Conservation (phyloP, 2,888 invertebrate species). For the Nomada fabriciana region DNA sequence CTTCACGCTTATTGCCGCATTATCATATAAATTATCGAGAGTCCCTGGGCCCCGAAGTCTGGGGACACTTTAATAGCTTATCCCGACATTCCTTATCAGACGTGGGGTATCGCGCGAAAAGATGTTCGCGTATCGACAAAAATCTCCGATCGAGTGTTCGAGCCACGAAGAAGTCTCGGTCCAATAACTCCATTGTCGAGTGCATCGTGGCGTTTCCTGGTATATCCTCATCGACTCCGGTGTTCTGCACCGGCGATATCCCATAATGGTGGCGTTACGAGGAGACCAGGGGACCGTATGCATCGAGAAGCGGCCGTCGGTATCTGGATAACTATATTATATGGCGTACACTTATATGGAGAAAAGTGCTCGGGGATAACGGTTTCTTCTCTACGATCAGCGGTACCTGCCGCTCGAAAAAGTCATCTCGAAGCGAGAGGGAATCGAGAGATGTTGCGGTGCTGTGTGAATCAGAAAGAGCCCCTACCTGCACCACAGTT, state of each 20-base stretch:
- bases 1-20: neutral
- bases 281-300: conserved; percentile 56
- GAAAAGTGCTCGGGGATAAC: conserved; percentile 77
- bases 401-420: conserved; percentile 76
- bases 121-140: conserved; percentile 37
- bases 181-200: conserved; percentile 64
- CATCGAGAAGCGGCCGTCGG: conserved; percentile 49
- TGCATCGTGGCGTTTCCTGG: conserved; percentile 61
- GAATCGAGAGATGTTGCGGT: conserved; percentile 15
- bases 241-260: conserved; percentile 65
- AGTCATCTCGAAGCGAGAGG: conserved; percentile 57
- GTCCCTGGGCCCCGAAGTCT: neutral
- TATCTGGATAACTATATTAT: conserved; percentile 78
- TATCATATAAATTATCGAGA: neutral
- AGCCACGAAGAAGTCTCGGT: conserved; percentile 39
- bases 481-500: conserved; percentile 49
- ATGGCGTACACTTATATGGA: conserved; percentile 70
- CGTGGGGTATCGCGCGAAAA: conserved; percentile 17
- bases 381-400: conserved; percentile 73
- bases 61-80: neutral
- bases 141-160: conserved; percentile 45
- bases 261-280: conserved; percentile 65
- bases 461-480: conserved; percentile 19
- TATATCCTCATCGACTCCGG: conserved; percentile 61
- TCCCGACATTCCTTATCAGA: conserved; percentile 20